Percentiles rank a stretch among this genome's conserved stretches.
Conservation (phyloP, 2,888 invertebrate genomes). For the Calliscelio sp. region DNA sequence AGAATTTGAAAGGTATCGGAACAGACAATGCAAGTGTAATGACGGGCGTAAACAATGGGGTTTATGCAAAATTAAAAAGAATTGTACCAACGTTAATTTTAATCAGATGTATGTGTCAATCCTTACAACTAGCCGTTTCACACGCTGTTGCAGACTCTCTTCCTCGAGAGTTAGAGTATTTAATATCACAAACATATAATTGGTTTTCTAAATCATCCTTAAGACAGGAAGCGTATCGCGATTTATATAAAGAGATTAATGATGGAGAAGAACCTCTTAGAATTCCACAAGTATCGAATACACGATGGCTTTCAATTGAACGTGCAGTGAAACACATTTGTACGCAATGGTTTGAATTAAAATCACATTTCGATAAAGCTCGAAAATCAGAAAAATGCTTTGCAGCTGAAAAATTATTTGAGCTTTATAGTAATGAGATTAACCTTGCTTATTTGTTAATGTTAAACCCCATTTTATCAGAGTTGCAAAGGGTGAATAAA, state of each 20-base stretch:
- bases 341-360: constrained; percentile 79
- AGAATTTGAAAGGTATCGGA: constrained; percentile 80
- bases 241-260: constrained; percentile 54
- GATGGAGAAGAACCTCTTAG: constrained; percentile 9
- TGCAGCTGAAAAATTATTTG: constrained; percentile 77
- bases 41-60: constrained; percentile 74
- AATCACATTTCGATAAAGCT: constrained; percentile 75
- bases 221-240: constrained; percentile 57
- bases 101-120: neutral
- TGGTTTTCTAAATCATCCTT: constrained; percentile 27
- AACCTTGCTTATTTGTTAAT: constrained; percentile 77
- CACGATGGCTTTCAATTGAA: constrained; percentile 77
- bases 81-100: neutral
- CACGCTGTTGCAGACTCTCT: neutral
- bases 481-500: constrained; percentile 71
- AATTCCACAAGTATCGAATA: constrained; percentile 41
- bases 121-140: neutral
- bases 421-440: constrained; percentile 77
- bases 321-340: constrained; percentile 77
- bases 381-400: constrained; percentile 78
- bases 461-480: constrained; percentile 73
- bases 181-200: neutral
- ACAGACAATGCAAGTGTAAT: constrained; percentile 81
- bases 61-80: constrained; percentile 72
- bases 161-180: neutral